Evolutionary conservation across 2,888 invertebrate genomes (phyloP).

Genomic region (Troglohyphantes excavatus): DNA sequence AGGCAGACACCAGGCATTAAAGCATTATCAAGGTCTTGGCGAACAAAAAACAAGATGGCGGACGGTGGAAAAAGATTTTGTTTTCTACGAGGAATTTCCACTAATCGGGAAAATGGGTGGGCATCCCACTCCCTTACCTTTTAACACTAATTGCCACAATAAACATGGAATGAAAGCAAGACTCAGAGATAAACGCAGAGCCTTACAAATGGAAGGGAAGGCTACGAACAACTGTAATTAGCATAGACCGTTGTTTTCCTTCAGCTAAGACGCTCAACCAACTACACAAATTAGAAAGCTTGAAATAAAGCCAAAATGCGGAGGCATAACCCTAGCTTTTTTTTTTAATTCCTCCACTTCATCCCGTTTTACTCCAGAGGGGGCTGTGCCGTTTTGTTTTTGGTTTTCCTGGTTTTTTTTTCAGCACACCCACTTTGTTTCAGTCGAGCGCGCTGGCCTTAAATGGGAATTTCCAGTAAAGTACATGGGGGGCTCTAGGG

Average conservation of each 20-base stretch:
- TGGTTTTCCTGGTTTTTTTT: slow-evolving; percentile 46
- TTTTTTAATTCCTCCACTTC: slow-evolving; percentile 73
- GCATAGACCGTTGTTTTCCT: slow-evolving; percentile 76
- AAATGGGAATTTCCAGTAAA: slow-evolving; percentile 77
- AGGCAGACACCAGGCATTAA: slow-evolving; percentile 75
- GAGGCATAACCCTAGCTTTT: slow-evolving; percentile 69
- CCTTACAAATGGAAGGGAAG: slow-evolving; percentile 76
- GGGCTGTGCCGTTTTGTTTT: slow-evolving; percentile 53
- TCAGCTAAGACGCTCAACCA: slow-evolving; percentile 68
- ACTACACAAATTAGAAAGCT: slow-evolving; percentile 78
- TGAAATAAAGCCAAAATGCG: slow-evolving; percentile 78
- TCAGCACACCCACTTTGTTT: slow-evolving; percentile 73
- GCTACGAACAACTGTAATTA: slow-evolving; percentile 77
- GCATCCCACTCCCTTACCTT: slow-evolving; percentile 71
- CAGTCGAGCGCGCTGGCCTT: slow-evolving; percentile 68
- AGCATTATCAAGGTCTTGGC: slow-evolving; percentile 71
- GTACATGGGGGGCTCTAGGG: slow-evolving; percentile 37
- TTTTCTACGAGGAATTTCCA: slow-evolving; percentile 71
- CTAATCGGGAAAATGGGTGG: slow-evolving; percentile 72
- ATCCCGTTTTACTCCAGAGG: slow-evolving; percentile 70
- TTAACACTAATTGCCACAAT: slow-evolving; percentile 78
- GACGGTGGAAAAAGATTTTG: slow-evolving; percentile 61
- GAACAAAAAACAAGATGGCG: slow-evolving; percentile 61
- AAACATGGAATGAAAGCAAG: slow-evolving; percentile 78
- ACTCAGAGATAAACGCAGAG: slow-evolving; percentile 76